These are phyloP conservation scores for Periophthalmodon schlosseri DNA, from an alignment of 2,113 vertebrate genomes.

Conservation along the genomic window DNA sequence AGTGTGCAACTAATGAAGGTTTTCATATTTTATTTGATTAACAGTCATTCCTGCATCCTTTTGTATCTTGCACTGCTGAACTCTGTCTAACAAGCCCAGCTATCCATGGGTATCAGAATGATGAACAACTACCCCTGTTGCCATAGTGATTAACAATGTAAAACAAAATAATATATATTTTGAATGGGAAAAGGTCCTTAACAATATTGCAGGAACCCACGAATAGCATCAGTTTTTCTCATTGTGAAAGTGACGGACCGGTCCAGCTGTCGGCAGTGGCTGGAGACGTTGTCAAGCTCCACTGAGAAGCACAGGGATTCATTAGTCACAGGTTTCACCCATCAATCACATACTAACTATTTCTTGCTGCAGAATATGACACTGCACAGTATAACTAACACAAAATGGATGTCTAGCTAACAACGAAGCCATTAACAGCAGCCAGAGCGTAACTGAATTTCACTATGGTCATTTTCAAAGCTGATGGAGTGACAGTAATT, in stretches of 20 bases:
- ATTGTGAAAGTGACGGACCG: conserved; percentile 10
- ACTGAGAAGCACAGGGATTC: conserved; percentile 1
- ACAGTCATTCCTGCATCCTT: background rate
- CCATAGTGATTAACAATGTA: too few relatives aligned
- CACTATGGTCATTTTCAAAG: conserved; percentile 15
- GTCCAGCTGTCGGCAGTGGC: background rate
- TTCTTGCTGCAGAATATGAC: conserved; percentile 23
- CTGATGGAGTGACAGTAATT: conserved; percentile 33
- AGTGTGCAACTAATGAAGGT: background rate
- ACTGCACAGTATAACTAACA: conserved; percentile 26
- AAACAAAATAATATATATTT: too few relatives aligned
- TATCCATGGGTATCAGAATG: too few relatives aligned
- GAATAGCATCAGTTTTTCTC: conserved; percentile 10
- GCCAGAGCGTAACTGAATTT: conserved; percentile 21
- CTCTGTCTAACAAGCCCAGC: conserved; percentile 28
- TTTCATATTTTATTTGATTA: background rate
- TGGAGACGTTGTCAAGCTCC: conserved; percentile 10
- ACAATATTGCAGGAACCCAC: background rate
- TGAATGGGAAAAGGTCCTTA: background rate
- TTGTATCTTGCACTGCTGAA: conserved; percentile 6
- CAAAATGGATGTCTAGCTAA: conserved; percentile 29
- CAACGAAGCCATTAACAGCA: conserved; percentile 33
- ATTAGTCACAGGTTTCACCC: conserved; percentile 6
- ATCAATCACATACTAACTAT: conserved; percentile 26
- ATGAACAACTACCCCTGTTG: too few relatives aligned